Evolutionary conservation across 2,888 invertebrate species (phyloP), one percentile per base, ranked within the genome.

Genomic region (Xestoiulus laeticollis): DNA sequence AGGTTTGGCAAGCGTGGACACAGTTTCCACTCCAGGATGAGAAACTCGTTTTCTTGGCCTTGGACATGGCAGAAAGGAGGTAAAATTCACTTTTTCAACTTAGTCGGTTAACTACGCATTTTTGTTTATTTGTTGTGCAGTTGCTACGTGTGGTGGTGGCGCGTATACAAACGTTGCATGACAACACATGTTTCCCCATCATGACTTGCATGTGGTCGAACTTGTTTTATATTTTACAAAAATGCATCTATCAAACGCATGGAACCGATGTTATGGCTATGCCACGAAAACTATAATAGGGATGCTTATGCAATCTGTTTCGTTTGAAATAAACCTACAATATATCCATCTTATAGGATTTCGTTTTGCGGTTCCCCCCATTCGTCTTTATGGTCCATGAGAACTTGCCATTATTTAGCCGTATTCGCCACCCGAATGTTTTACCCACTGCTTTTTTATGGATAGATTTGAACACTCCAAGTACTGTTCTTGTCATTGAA

Each of bases 1-100:
- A 22, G 86, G 16, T 53, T 86, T 53, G 59, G 86, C 4, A 86
- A 30, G 48, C 86, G 86, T 43, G 53, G 86, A 48, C 86, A 48
- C 48, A 43, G 86, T 32, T 86, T 86, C 30, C 86, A 48, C 48
- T 86, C 86, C 12, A 44, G 32, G 30, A 86, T 86, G 86, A 86
- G 59, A 48, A 86, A 86, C 48, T 86, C 86, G 33, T 86, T 86
- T 26, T 86, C 86, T 86, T 86, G 86, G 86, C 86, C 86, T 22
- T 86, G 86, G 86, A 86, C 86, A n/a, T 86, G 86, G 86, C 86
- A 86, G 86, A 86, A 86, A 53, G 44, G 44, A 86, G 86, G 86
- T 86, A 86, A 86, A 86, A 82, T 78, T 22, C 8, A 78, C 78
- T 30, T 78, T 14, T 78, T 78, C 78, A 8, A n/a, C n/a, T n/a